Conservation (phyloP, 1,140 invertebrate genomes). For the Drosophila tristis region DNA sequence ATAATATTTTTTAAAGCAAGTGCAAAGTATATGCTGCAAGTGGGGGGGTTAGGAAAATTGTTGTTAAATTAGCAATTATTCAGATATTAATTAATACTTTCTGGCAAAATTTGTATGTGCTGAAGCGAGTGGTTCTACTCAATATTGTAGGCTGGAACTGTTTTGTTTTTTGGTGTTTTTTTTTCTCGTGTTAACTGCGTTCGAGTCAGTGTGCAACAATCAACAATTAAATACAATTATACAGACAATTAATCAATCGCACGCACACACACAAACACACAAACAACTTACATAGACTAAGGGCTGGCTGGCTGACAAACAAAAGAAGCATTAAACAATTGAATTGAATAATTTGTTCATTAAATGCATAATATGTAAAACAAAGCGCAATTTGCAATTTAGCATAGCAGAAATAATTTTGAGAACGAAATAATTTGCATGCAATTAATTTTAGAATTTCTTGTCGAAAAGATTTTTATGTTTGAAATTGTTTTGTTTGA, state of each 20-base stretch:
- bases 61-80: constrained; percentile 83
- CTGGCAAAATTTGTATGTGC: constrained; percentile 30
- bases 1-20: constrained; percentile 40
- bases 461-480: constrained; percentile 37
- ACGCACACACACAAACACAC: constrained; percentile 75
- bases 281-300: constrained; percentile 72
- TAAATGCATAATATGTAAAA: constrained; percentile 75
- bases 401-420: constrained; percentile 66
- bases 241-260: constrained; percentile 19
- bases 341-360: constrained; percentile 65
- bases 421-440: constrained; percentile 53
- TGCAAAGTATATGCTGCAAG: constrained; percentile 63
- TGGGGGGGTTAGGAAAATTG: constrained; percentile 59
- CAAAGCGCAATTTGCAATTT: constrained; percentile 75
- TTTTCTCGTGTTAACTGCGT: constrained; percentile 46
- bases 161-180: constrained; percentile 15
- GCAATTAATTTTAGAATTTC: constrained; percentile 63
- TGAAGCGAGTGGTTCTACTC: constrained; percentile 46
- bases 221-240: constrained; percentile 29
- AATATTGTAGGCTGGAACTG: constrained; percentile 10
- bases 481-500: constrained; percentile 18
- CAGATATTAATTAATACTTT: constrained; percentile 51
- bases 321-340: constrained; percentile 67
- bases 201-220: constrained; percentile 7
- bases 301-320: constrained; percentile 35